Base-by-base conservation (phyloP, 2,888 invertebrate species). In the Arctia plantaginis region DNA sequence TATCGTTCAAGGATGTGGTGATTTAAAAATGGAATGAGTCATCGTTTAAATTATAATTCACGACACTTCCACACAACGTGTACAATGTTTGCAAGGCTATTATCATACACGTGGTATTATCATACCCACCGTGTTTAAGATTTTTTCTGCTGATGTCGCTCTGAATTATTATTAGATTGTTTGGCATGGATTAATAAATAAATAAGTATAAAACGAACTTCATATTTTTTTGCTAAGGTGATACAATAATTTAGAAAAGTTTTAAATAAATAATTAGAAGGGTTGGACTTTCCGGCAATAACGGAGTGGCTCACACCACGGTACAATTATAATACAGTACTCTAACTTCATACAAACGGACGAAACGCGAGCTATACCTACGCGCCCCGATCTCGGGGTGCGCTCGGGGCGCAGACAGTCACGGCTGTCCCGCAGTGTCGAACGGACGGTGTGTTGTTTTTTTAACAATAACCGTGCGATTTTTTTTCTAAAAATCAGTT, bases 1-100 rank as follows among this genome's bases (percentile, higher is more conserved):
- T 71, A 67, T 44, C 67, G 67, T 67, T 51, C 75, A 73, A 83
- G 81, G 85, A 77, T 71, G 44, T 30, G 47, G 59, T 41, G 51
- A 65, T 66, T 70, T 68, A 7, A 71, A 76, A 71, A 66, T 13
- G 67, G 51, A 33, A 27, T 83, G 86, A 81, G 66, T 83, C 81
- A 83, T 74, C 44, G 69, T 77, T 79, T 62, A 62, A 68, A 82
- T 85, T 82, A 81, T 77, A 85, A 85, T 85, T 85, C 86, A 76
- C 67, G 78, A 78, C 75, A 76, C 77, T 55, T 55, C 8, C n/a
- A 55, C 51, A 23, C 30, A 74, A 72, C 75, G 33, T 71, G n/a
- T n/a, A 20, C 44, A 30, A 44, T 35, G 51, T 55, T 72, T 41
- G 66, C 39, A 23, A 39, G 59, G 27, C 55, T 35, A 69, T 51